Evolutionary conservation across 2,888 invertebrate genomes (phyloP).

Genomic region (Orchesellides sinensis): DNA sequence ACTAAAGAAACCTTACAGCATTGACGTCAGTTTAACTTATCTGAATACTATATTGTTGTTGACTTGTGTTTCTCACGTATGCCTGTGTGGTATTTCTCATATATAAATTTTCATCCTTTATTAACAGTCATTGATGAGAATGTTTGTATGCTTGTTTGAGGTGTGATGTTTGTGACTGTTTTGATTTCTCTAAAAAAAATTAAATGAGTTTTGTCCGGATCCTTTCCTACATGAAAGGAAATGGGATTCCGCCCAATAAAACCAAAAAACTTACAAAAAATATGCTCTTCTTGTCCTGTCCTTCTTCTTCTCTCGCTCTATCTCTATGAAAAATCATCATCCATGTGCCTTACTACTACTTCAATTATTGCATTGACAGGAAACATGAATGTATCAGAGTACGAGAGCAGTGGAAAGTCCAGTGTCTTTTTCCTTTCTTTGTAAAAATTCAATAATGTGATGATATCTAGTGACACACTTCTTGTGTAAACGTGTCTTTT

Average conservation of each 20-base stretch:
- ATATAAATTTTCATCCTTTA: too few species aligned
- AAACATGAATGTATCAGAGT: constrained; percentile 45
- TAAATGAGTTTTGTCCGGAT: constrained; percentile 65
- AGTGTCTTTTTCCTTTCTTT: too few species aligned
- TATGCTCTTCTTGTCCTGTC: constrained; percentile 39
- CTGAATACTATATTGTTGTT: too few species aligned
- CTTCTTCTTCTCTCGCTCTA: constrained; percentile 57
- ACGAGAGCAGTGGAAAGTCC: constrained; percentile 60
- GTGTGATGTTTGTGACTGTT: constrained; percentile 55
- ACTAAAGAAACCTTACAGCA: too few species aligned
- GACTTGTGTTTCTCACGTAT: too few species aligned
- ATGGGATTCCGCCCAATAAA: constrained; percentile 75
- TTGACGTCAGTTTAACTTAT: too few species aligned
- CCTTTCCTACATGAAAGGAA: constrained; percentile 71
- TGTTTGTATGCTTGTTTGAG: constrained; percentile 41
- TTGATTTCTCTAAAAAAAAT: constrained; percentile 21
- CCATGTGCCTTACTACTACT: constrained; percentile 25
- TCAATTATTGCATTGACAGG: constrained; percentile 35
- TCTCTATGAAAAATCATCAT: constrained; percentile 33
- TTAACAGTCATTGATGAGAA: constrained; percentile 7
- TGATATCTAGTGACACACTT: too few species aligned
- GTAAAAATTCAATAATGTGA: too few species aligned
- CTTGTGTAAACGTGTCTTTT: constrained; percentile 8
- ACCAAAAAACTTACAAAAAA: constrained; percentile 56
- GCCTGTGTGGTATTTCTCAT: neutral